Percentiles rank a stretch among this genome's conserved stretches.
phyloP scores from a whole-genome alignment of 2,888 invertebrate genomes.

The Meliscaeva auricollis region DNA sequence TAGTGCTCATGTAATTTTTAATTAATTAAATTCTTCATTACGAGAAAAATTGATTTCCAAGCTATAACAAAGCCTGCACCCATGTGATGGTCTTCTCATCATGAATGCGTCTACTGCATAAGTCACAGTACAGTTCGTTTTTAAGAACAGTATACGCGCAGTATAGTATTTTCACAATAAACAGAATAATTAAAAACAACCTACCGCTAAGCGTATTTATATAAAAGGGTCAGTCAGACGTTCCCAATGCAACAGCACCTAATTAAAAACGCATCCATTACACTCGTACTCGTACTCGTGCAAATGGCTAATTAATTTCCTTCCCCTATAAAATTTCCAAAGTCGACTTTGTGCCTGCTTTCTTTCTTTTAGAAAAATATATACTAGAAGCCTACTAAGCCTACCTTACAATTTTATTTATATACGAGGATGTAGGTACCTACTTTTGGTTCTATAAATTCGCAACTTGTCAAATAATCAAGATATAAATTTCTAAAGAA shows the following conservation, averaged over 20 bases:
- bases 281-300: constrained; percentile 46
- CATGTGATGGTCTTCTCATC: constrained; percentile 1
- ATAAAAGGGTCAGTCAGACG: constrained; percentile 24
- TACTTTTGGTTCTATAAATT: constrained; percentile 44
- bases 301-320: constrained; percentile 66
- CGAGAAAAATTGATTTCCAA: constrained; percentile 12
- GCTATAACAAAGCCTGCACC: constrained; percentile 20
- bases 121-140: constrained; percentile 45
- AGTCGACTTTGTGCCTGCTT: background rate
- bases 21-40: constrained; percentile 38
- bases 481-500: constrained; percentile 70
- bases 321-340: constrained; percentile 19
- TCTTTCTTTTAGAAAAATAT: background rate
- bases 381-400: background rate
- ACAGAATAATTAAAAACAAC: background rate
- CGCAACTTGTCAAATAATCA: constrained; percentile 67
- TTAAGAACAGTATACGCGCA: constrained; percentile 47
- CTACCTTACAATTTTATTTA: background rate
- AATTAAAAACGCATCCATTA: constrained; percentile 69
- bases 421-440: background rate
- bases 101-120: constrained; percentile 63
- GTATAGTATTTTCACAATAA: background rate
- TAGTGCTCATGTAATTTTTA: constrained; percentile 13
- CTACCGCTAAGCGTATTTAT: constrained; percentile 18
- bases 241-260: constrained; percentile 37